A percentile compares a stretch with the other conserved stretches of the same genome.
phyloP scores from a whole-genome alignment of 2,888 invertebrate genomes.

The Torymus aiolomorphi region DNA sequence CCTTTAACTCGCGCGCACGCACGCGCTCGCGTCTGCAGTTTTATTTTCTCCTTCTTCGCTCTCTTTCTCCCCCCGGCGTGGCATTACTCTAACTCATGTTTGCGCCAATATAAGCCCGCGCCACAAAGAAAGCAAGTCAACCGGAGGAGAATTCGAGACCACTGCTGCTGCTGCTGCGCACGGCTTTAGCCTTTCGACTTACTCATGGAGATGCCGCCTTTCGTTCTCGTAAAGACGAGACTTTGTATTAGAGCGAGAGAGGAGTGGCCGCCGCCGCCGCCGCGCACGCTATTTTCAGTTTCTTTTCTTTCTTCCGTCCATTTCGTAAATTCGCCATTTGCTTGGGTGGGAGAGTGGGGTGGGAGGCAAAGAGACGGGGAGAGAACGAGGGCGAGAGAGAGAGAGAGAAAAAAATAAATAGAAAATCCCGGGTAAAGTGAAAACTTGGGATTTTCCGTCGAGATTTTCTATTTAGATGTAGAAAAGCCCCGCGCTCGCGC shows the following conservation, averaged over 20 bases:
- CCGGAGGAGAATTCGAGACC: conserved; percentile 48
- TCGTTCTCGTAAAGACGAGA: conserved; percentile 55
- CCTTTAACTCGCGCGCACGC: conserved; percentile 9
- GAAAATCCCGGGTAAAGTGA: conserved; percentile 45
- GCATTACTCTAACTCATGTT: conserved; percentile 69
- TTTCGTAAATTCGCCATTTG: conserved; percentile 51
- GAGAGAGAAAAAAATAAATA: conserved; percentile 41
- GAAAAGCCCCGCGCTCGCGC: conserved; percentile 6
- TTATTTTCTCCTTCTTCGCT: conserved; percentile 30
- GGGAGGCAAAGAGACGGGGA: background rate
- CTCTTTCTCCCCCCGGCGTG: conserved; percentile 29
- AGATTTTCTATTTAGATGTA: conserved; percentile 53
- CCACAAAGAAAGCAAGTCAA: conserved; percentile 53
- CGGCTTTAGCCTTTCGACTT: conserved; percentile 35
- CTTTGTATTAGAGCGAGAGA: conserved; percentile 57
- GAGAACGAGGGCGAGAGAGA: conserved; percentile 13
- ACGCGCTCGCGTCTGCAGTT: conserved; percentile 1
- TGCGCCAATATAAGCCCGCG: conserved; percentile 65
- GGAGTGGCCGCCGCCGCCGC: conserved; percentile 38
- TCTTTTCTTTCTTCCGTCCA: conserved; percentile 44
- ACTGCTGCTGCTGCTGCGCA: conserved; percentile 10
- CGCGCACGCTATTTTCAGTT: conserved; percentile 44
- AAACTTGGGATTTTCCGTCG: conserved; percentile 48
- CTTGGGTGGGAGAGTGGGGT: background rate
- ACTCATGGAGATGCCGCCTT: conserved; percentile 52